phyloP scores from a whole-genome alignment of 2,797 vertebrate genomes.

The Megaceryle alcyon region DNA sequence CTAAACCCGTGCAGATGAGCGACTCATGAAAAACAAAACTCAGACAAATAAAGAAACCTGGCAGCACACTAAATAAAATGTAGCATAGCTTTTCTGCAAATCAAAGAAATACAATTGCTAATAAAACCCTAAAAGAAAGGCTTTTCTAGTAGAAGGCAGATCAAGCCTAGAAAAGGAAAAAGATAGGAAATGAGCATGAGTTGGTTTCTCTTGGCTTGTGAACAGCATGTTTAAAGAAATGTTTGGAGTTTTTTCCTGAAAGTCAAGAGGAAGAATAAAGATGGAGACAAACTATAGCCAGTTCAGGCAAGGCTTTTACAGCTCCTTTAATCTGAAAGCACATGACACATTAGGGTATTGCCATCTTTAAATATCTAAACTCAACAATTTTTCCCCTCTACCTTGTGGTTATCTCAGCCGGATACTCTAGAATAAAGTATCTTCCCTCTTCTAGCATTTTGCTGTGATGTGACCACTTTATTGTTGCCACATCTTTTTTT shows the following conservation, averaged over 20 bases:
- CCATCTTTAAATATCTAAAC: neutral
- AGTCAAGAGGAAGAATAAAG: conserved; percentile 1
- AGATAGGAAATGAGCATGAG: conserved; percentile 10
- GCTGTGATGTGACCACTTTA: neutral
- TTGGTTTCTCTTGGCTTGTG: conserved; percentile 9
- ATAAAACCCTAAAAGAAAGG: conserved; percentile 9
- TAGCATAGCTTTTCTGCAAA: neutral
- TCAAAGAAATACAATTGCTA: neutral
- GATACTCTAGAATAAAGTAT: neutral
- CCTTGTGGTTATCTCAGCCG: neutral
- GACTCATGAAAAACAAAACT: neutral
- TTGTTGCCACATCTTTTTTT: neutral
- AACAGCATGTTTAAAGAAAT: conserved; percentile 7
- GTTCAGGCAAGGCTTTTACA: neutral
- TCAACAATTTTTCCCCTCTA: neutral
- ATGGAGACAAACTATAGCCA: neutral
- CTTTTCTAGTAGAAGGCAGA: neutral
- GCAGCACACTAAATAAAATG: neutral
- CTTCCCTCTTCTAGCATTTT: neutral
- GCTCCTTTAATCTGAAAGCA: neutral
- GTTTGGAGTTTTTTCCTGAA: neutral
- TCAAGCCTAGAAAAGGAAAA: conserved; percentile 4
- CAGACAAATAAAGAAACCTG: neutral
- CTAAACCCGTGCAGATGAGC: neutral
- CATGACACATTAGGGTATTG: neutral